A percentile compares a stretch with the other conserved stretches of the same genome.
Evolutionary conservation across 2,113 vertebrate species (phyloP).

Genomic region (Mellivora capensis): DNA sequence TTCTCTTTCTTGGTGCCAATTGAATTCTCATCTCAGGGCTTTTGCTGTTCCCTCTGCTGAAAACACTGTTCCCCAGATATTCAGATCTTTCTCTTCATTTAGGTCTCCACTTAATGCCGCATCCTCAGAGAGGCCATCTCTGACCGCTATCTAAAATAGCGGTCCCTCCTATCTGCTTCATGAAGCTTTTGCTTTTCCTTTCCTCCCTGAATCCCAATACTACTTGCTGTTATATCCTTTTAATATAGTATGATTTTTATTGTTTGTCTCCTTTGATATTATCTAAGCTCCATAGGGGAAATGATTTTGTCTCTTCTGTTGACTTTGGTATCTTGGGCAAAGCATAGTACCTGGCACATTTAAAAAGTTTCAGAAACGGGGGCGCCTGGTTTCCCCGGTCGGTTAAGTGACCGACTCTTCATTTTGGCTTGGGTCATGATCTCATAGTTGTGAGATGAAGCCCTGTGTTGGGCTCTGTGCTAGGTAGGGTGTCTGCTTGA

Average conservation of each 20-base stretch:
- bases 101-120: background rate
- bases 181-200: background rate
- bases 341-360: background rate
- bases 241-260: background rate
- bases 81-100: background rate
- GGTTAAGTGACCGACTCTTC: background rate
- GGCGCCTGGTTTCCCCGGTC: background rate
- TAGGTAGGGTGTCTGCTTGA: background rate
- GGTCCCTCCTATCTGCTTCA: background rate
- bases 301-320: background rate
- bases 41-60: background rate
- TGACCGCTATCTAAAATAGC: background rate
- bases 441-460: background rate
- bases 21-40: background rate
- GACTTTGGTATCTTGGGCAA: background rate
- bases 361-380: background rate
- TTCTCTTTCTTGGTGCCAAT: background rate
- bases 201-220: background rate
- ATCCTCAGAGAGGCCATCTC: background rate
- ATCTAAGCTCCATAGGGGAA: background rate
- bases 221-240: background rate
- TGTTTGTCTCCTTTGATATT: background rate
- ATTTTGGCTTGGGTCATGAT: background rate
- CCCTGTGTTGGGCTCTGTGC: background rate
- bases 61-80: background rate